Base-by-base conservation (phyloP, 2,113 vertebrate genomes). In the Psephotus haematonotus region DNA sequence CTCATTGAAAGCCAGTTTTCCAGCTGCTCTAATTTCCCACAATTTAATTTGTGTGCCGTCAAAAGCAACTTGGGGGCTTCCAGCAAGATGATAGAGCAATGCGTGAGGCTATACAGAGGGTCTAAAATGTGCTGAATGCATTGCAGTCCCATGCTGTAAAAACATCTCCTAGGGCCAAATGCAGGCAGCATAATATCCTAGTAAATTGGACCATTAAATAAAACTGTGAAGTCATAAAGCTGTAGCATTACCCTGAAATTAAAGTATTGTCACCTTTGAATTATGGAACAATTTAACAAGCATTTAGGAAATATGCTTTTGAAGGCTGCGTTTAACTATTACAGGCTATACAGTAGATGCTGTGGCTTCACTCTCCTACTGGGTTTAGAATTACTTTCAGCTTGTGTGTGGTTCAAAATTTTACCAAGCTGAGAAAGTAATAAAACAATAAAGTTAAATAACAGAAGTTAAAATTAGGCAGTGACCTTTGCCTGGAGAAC, bases 161-260 rank as follows among this genome's bases (percentile, higher is more conserved):
- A 96, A 75, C 52, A 93, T 97, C 95, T 98, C 97, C 82, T 69
- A 93, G 95, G 95, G 89, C 82, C 88, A 90, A 93, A 46, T 39
- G 86, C 88, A 97, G 86, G 94, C 70, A 43, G 79, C 81, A 90
- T 91, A 96, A 98, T 97, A 92, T 96, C 93, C 80, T 95, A 77
- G 94, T 98, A 97, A 97, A 97, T 92, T 97, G 95, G 93, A 86
- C 88, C 96, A 96, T 98, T 98, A 98, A 98, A 97, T 97, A 97
- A 97, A 98, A 97, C 95, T 92, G 76, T 55, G 39, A 96, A 97
- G 91, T 95, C 95, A 95, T 98, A 98, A 97, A 97, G 79, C 88
- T 97, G 88, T 90, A 95, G 81, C 70, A 97, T 97, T 98, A 96
- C 53, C 89, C 95, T 97, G 90, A 96, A 98, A 98, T 97, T 97